These are phyloP conservation scores for Acrocera orbiculus DNA, from an alignment of 2,888 invertebrate genomes.

Conservation along the genomic window DNA sequence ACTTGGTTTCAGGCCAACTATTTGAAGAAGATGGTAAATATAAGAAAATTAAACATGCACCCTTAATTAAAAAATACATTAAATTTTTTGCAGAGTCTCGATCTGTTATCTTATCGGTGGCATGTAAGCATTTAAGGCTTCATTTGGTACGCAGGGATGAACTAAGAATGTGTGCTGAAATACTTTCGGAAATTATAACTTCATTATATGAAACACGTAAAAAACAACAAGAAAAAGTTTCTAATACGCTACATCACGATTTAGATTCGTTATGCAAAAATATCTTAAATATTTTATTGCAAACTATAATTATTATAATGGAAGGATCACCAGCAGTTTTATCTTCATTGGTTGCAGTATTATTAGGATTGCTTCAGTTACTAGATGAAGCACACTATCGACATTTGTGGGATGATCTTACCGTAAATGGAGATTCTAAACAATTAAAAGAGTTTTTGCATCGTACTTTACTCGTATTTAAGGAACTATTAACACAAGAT, in stretches of 20 bases:
- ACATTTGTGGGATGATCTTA: slow-evolving; percentile 58
- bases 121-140: slow-evolving; percentile 68
- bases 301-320: slow-evolving; percentile 65
- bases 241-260: slow-evolving; percentile 45
- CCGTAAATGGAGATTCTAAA: slow-evolving; percentile 43
- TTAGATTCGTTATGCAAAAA: slow-evolving; percentile 67
- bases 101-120: slow-evolving; percentile 61
- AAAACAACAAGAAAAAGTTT: slow-evolving; percentile 35
- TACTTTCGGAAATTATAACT: slow-evolving; percentile 66
- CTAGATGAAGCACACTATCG: slow-evolving; percentile 78
- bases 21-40: slow-evolving; percentile 50
- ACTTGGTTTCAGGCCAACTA: slow-evolving; percentile 54
- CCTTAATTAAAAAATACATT: too few species aligned
- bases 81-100: slow-evolving; percentile 50
- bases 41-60: too few species aligned
- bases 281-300: slow-evolving; percentile 67
- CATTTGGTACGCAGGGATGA: slow-evolving; percentile 71
- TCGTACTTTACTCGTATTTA: slow-evolving; percentile 47
- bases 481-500: slow-evolving; percentile 28
- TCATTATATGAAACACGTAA: slow-evolving; percentile 34
- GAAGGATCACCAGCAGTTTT: slow-evolving; percentile 53
- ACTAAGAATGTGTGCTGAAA: slow-evolving; percentile 65
- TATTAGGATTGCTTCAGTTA: slow-evolving; percentile 69
- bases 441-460: slow-evolving; percentile 74
- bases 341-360: slow-evolving; percentile 66